These are phyloP conservation scores for Scomber colias DNA, from an alignment of 2,113 vertebrate species.

Conservation along the genomic window DNA sequence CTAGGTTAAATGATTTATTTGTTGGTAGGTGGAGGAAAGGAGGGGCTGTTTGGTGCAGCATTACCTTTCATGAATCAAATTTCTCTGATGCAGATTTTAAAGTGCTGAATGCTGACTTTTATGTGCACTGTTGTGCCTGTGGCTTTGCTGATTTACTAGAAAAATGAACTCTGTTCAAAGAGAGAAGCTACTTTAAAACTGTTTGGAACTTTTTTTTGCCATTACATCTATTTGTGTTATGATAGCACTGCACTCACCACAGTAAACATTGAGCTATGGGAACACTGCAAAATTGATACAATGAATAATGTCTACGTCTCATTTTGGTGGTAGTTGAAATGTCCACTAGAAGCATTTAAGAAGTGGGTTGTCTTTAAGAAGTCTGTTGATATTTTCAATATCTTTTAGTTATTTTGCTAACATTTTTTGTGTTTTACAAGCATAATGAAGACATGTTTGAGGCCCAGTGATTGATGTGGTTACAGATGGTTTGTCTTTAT, in stretches of 20 bases:
- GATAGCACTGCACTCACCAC: background rate
- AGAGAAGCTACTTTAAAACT: background rate
- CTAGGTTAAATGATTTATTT: constrained; percentile 41
- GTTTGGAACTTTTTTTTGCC: background rate
- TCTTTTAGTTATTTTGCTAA: background rate
- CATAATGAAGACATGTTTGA: background rate
- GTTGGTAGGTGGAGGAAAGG: background rate
- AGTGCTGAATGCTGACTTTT: constrained; percentile 25
- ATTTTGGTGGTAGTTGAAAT: background rate
- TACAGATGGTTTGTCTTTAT: too few relatives aligned
- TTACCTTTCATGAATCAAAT: constrained; percentile 52
- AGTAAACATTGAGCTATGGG: background rate
- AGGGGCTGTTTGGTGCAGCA: background rate
- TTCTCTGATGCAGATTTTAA: constrained; percentile 30
- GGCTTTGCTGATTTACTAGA: constrained; percentile 33
- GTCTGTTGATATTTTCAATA: background rate
- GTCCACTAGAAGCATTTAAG: too few relatives aligned
- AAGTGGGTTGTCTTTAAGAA: background rate
- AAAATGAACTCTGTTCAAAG: background rate
- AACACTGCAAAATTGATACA: background rate
- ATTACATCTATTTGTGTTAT: background rate
- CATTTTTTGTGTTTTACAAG: background rate
- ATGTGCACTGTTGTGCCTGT: background rate
- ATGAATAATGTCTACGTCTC: background rate
- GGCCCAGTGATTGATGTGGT: constrained; percentile 1